phyloP scores from a whole-genome alignment of 2,113 vertebrate genomes.

The Oreochromis spilurus region DNA sequence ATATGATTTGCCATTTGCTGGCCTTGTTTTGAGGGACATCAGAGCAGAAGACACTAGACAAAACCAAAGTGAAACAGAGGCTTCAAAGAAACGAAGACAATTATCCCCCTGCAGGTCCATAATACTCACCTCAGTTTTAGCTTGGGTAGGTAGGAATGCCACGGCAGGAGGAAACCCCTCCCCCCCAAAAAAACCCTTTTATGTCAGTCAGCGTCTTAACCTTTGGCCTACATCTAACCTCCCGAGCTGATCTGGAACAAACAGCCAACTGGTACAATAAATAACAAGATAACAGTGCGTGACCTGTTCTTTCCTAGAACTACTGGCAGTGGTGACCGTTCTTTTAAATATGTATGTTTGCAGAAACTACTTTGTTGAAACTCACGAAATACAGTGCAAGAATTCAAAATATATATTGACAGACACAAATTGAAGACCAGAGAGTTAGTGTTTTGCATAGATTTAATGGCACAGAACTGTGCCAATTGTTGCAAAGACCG shows the following conservation, averaged over 20 bases:
- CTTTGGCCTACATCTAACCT: background rate
- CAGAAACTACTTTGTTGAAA: background rate
- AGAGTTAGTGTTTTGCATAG: background rate
- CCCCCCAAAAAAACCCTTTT: background rate
- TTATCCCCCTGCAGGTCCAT: background rate
- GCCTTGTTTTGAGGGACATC: slow-evolving; percentile 26
- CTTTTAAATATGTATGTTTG: background rate
- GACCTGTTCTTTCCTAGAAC: background rate
- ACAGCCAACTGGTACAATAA: background rate
- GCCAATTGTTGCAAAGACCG: background rate
- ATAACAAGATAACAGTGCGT: background rate
- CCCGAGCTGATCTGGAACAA: slow-evolving; percentile 6
- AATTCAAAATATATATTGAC: background rate
- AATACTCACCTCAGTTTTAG: slow-evolving; percentile 22
- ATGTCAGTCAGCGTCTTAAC: slow-evolving; percentile 1
- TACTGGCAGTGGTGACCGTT: background rate
- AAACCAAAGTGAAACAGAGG: background rate
- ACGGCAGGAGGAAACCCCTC: background rate
- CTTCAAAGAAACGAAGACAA: background rate
- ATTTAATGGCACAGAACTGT: background rate
- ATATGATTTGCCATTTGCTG: background rate
- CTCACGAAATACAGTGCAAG: background rate
- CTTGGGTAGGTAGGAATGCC: background rate
- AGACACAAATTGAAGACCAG: background rate
- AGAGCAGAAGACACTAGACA: background rate